A percentile compares a stretch with the other conserved stretches of the same genome.
Evolutionary conservation across 2,113 vertebrate species (phyloP).

Genomic region (Natator depressus): DNA sequence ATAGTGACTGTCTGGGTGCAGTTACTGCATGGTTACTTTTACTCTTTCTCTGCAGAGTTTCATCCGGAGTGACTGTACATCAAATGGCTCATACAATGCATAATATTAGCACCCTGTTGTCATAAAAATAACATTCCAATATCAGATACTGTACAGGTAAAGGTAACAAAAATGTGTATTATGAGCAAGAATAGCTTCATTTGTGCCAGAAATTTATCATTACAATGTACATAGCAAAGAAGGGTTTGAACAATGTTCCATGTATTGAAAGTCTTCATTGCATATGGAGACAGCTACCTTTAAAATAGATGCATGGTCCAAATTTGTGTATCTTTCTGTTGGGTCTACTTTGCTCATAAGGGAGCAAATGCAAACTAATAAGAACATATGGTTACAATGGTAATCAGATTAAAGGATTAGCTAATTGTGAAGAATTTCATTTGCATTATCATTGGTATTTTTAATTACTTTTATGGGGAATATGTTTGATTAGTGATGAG

Average conservation of each 20-base stretch:
- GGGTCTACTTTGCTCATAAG: not conserved
- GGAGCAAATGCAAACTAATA: not conserved
- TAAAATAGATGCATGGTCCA: not conserved
- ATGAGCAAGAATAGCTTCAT: not conserved
- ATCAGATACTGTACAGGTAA: not conserved
- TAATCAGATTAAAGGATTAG: not conserved
- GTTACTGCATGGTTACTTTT: rapidly evolving
- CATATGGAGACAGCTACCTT: not conserved
- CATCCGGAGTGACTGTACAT: rapidly evolving
- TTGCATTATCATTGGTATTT: not conserved
- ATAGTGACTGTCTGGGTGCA: not conserved
- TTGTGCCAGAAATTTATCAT: not conserved
- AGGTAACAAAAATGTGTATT: not conserved
- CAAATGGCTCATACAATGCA: no score
- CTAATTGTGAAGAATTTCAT: conserved; percentile 9
- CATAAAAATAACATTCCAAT: no score
- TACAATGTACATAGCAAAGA: not conserved
- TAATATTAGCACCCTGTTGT: no score
- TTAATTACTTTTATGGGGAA: not conserved
- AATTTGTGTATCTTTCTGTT: not conserved
- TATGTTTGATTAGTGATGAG: not conserved
- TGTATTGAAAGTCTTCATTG: not conserved
- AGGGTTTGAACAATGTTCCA: not conserved
- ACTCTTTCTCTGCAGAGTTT: rapidly evolving
- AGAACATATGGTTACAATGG: not conserved